Evolutionary conservation across 2,113 vertebrate species (phyloP).

Genomic region (Ciconia boyciana): DNA sequence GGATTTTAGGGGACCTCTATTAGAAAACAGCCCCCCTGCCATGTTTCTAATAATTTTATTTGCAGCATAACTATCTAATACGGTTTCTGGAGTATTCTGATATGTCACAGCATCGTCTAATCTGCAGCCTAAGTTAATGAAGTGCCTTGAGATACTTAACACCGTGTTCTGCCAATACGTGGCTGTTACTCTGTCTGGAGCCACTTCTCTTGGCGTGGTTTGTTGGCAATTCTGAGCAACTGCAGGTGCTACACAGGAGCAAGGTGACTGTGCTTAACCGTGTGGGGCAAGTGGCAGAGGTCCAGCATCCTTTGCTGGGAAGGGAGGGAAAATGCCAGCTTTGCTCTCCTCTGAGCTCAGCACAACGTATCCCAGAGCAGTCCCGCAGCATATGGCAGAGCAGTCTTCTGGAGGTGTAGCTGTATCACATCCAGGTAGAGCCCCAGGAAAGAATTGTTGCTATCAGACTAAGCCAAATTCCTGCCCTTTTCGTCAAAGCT

Average conservation of each 20-base stretch:
- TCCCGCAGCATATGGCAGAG: background rate
- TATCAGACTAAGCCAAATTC: background rate
- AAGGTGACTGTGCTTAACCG: background rate
- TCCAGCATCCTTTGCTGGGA: background rate
- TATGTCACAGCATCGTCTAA: background rate
- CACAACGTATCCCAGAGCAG: background rate
- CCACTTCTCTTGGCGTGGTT: background rate
- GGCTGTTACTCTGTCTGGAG: background rate
- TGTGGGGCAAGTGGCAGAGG: background rate
- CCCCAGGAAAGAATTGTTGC: slow-evolving; percentile 2
- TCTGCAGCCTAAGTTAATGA: slow-evolving; percentile 4
- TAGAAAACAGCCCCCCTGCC: background rate
- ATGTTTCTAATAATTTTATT: slow-evolving; percentile 5
- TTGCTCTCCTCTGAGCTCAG: background rate
- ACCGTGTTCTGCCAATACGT: background rate
- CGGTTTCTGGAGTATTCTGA: background rate
- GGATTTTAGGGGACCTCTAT: background rate
- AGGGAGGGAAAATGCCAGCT: background rate
- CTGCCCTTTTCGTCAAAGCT: slow-evolving; percentile 10
- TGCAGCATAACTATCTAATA: background rate
- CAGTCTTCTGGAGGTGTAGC: slow-evolving; percentile 6
- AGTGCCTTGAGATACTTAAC: background rate
- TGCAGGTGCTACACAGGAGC: background rate
- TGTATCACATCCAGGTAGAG: slow-evolving; percentile 45
- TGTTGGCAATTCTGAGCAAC: background rate